These are phyloP conservation scores for Gambusia yucatana DNA, from an alignment of 2,797 vertebrate species.

Conservation along the genomic window DNA sequence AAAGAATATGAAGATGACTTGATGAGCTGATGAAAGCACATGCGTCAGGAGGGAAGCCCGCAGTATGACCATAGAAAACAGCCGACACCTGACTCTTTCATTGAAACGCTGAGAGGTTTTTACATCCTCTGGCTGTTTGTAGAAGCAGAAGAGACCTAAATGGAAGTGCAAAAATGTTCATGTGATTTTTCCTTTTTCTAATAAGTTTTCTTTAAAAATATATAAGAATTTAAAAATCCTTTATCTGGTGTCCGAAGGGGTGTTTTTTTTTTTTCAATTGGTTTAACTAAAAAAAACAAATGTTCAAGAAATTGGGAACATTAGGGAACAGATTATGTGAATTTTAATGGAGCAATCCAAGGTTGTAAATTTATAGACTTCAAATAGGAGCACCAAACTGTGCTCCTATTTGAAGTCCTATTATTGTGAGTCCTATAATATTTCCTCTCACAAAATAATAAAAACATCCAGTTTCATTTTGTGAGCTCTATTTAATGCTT, in stretches of 20 bases:
- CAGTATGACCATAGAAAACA: conserved; percentile 13
- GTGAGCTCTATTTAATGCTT: not conserved
- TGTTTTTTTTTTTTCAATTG: not conserved
- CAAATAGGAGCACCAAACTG: conserved; percentile 14
- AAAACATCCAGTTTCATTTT: not conserved
- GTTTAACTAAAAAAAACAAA: not conserved
- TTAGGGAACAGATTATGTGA: conserved; percentile 2
- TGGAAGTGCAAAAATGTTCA: no score
- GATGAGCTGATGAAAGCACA: conserved; percentile 26
- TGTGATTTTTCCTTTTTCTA: no score
- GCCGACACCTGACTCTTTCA: not conserved
- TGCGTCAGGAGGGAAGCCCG: conserved; percentile 12
- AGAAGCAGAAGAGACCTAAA: no score
- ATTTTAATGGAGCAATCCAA: conserved; percentile 25
- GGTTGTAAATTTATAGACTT: conserved; percentile 21
- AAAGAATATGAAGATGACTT: conserved; percentile 50
- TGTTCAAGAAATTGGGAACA: not conserved
- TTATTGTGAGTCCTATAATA: not conserved
- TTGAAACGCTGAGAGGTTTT: not conserved
- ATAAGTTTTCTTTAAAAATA: no score
- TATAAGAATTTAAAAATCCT: not conserved
- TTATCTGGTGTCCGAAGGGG: not conserved
- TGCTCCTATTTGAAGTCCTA: not conserved
- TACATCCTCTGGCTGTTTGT: no score
- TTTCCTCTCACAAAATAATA: not conserved